Base-by-base conservation (phyloP, 2,888 invertebrate genomes). In the Dynastes hyllus region DNA sequence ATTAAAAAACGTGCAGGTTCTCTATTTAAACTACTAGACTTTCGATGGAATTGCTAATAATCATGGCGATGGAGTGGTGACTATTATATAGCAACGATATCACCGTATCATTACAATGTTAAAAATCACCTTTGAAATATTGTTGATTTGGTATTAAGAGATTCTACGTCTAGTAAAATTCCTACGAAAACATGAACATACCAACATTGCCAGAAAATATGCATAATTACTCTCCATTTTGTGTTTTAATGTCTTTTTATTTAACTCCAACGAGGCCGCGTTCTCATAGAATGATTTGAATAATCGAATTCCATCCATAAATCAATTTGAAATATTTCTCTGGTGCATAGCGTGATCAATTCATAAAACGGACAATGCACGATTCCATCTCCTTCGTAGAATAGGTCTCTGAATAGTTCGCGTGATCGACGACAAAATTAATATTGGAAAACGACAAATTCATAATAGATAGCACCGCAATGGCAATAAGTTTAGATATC, bases 301-400 rank as follows among this genome's bases (percentile, higher is more conserved):
- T 58, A 58, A 58, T 58, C 22, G 22, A 58, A 58, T 22, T 58
- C 55, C 27, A 58, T 1, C 55, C n/a, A 58, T 58, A 58, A 58
- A 58, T 58, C 55, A 58, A 58, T 58, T 55, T n/a, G 5, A 22
- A 58, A 22, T 58, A 58, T 22, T 22, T 27, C 55, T 22, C 55
- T 22, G 8, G 9, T 58, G 55, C 55, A 58, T 58, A 58, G 55
- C 55, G 22, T 58, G 55, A 58, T 22, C 55, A 22, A 58, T 58
- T 8, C 16, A 22, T 16, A 58, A 58, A 58, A 5, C 55, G 55
- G n/a, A 16, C 27, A 58, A 6, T 6, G 22, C 22, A 16, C 16
- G n/a, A 16, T 27, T 22, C 9, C 55, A 2, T 58, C 22, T 58
- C 6, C 55, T 58, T 16, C 22, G 55, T 5, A 58, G 16, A 22